phyloP scores from a whole-genome alignment of 2,888 invertebrate genomes.

The Mactromeris polynyma region DNA sequence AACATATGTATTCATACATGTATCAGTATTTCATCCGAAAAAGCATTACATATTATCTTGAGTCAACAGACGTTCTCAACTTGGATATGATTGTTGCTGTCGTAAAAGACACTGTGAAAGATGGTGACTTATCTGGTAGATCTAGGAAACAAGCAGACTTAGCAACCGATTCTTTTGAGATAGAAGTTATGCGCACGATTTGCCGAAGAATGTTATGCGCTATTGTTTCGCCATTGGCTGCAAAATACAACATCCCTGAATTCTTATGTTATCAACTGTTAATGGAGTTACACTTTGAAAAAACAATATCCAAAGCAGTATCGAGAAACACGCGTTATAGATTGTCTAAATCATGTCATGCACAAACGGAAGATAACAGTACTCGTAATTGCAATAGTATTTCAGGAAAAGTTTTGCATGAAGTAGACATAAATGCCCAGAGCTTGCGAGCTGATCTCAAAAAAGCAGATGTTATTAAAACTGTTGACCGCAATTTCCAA shows the following conservation, averaged over 20 bases:
- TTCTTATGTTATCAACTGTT: slow-evolving; percentile 1
- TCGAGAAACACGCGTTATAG: not conserved
- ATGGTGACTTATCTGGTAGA: not conserved
- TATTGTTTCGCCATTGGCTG: not conserved
- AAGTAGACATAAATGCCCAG: not conserved
- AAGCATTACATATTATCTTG: not conserved
- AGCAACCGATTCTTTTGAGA: not conserved
- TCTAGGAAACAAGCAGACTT: not conserved
- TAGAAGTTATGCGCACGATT: not conserved
- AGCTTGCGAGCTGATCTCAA: not conserved
- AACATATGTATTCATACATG: not conserved
- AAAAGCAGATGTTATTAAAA: not conserved
- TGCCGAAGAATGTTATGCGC: not conserved
- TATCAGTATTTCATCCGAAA: not conserved
- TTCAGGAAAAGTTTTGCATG: not conserved
- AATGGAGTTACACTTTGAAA: not conserved
- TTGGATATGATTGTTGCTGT: not conserved
- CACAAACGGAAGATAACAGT: not conserved
- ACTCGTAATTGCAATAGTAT: too few relatives aligned
- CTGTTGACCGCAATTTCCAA: not conserved
- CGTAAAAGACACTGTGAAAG: not conserved
- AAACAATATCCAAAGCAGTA: not conserved
- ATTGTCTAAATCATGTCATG: not conserved
- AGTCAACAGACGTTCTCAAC: not conserved
- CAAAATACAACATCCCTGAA: not conserved